Evolutionary conservation across 2,888 invertebrate genomes (phyloP).

Genomic region (Troides oblongomaculatus): DNA sequence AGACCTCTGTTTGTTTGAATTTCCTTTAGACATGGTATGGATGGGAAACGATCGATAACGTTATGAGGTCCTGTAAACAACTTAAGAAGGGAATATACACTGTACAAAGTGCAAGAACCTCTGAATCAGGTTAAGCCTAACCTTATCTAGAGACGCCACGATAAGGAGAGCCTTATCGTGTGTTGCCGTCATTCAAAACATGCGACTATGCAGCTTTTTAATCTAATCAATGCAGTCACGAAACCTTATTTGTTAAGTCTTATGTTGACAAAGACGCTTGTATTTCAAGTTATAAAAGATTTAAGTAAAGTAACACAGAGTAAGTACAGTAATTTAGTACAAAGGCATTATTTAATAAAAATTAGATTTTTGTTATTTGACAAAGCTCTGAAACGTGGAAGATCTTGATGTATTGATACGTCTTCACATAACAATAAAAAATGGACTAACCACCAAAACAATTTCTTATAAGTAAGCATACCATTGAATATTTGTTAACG

Average conservation of each 20-base stretch:
- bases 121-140: slow-evolving; percentile 14
- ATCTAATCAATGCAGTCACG: slow-evolving; percentile 18
- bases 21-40: neutral
- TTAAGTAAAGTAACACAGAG: too few species aligned
- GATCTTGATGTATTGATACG: too few species aligned
- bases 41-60: neutral
- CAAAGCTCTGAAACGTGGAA: too few species aligned
- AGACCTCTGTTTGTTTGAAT: too few species aligned
- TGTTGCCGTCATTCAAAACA: slow-evolving; percentile 15
- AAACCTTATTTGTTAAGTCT: slow-evolving; percentile 11
- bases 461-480: too few species aligned
- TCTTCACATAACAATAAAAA: too few species aligned
- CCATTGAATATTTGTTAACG: too few species aligned
- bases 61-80: neutral
- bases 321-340: too few species aligned
- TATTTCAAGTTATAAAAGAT: neutral
- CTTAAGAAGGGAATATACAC: neutral
- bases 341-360: too few species aligned
- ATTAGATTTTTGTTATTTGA: too few species aligned
- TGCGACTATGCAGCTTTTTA: slow-evolving; percentile 4
- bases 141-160: slow-evolving; percentile 21
- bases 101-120: slow-evolving; percentile 23
- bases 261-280: slow-evolving; percentile 3
- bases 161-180: slow-evolving; percentile 56
- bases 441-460: too few species aligned